Percentiles rank a stretch among this genome's conserved stretches.
Conservation (phyloP, 2,888 invertebrate species). For the Ophion obscuratus region DNA sequence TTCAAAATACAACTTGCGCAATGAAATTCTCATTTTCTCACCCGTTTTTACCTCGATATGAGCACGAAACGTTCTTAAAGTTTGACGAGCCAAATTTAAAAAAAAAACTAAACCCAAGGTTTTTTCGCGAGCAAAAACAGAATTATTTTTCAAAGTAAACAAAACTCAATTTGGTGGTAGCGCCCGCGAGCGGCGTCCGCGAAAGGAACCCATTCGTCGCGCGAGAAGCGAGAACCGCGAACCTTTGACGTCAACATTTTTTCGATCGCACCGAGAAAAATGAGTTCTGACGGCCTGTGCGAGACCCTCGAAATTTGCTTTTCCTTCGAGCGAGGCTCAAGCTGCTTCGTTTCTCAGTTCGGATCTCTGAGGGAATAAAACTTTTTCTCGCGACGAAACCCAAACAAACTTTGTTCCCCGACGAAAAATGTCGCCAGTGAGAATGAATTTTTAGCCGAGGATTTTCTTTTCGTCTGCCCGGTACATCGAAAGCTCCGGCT, state of each 20-base stretch:
- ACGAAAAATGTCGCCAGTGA: slow-evolving; percentile 6
- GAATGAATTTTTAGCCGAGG: not conserved
- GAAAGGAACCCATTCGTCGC: not conserved
- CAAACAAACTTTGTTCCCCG: not conserved
- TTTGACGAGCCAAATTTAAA: not conserved
- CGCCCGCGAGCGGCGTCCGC: not conserved
- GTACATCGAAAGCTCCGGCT: no score
- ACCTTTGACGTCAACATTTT: slow-evolving; percentile 34
- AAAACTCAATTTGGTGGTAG: slow-evolving; percentile 22
- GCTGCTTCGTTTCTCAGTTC: not conserved
- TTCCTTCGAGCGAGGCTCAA: not conserved
- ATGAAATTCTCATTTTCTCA: no score
- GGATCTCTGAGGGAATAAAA: not conserved
- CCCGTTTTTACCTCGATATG: no score
- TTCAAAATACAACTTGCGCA: no score
- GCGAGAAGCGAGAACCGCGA: not conserved
- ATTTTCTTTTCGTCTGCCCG: not conserved
- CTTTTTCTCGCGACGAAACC: slow-evolving; percentile 12
- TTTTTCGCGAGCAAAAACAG: not conserved
- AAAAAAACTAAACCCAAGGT: not conserved
- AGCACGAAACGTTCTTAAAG: no score
- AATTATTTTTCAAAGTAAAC: slow-evolving; percentile 22
- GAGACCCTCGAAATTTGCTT: slow-evolving; percentile 4
- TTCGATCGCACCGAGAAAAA: slow-evolving; percentile 23
- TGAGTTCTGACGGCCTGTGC: not conserved